Conservation (phyloP, 1,140 invertebrate genomes). For the Zeugodacus cucurbitae region DNA sequence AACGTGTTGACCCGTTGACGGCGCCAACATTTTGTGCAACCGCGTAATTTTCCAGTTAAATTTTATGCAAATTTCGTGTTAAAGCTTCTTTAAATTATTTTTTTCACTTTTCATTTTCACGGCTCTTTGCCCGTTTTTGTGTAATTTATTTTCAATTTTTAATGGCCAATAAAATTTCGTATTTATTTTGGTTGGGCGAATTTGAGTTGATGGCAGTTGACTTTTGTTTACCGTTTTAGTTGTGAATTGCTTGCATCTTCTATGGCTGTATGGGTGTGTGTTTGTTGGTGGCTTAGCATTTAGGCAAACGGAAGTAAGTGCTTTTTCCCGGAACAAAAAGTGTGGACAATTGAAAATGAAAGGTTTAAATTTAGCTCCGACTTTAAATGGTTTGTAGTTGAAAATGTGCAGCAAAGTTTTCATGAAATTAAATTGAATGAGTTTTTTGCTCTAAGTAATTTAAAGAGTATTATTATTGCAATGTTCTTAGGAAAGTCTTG, state of each 20-base stretch:
- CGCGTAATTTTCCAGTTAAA: neutral
- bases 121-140: neutral
- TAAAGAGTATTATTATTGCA: no score
- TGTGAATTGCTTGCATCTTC: neutral
- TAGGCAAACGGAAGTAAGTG: neutral
- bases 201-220: neutral
- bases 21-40: neutral
- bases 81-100: neutral
- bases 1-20: neutral
- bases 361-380: neutral
- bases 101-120: neutral
- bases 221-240: neutral
- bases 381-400: neutral
- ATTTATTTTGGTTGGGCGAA: neutral
- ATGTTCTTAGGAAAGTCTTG: no score
- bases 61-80: neutral
- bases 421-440: neutral
- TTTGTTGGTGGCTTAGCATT: neutral
- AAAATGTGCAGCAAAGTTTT: neutral
- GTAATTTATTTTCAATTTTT: conserved; percentile 25
- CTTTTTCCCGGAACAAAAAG: neutral
- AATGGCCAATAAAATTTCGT: conserved; percentile 12
- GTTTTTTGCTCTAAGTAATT: no score
- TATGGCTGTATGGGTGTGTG: neutral
- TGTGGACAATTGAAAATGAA: neutral